Evolutionary conservation across 2,888 invertebrate species (phyloP), one percentile per base, ranked within the genome.

Genomic region (Parnassius orleans): DNA sequence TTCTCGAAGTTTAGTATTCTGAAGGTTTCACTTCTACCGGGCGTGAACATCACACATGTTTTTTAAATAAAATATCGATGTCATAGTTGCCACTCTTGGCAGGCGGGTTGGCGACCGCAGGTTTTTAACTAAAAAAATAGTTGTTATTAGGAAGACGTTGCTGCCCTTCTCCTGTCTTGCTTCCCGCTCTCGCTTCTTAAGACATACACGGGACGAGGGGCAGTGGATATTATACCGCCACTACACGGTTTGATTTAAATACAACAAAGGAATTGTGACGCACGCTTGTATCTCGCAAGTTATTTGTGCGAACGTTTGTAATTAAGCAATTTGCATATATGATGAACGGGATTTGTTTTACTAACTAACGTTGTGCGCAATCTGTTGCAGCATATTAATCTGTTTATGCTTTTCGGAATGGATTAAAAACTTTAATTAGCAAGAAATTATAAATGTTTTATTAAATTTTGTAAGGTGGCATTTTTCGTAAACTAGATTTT

Each of bases 311-410:
- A 56, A 61, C 56, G 41, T 52, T 52, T 56, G 55, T 52, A 19
- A 61, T 61, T 61, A 56, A 61, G 46, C 61, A 52, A 52, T 61
- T 61, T 61, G 43, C 61, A 61, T 61, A 61, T 61, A 57, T 48
- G 57, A 61, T 61, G 57, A 61, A 57, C 47, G 57, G 42, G 52
- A 61, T 61, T 61, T 61, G 57, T 61, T 53, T 53, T 61, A 19
- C 61, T 60, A 60, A 60, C 60, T 56, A 61, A 56, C 52, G 50
- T 46, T 47, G 46, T 12, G 52, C 61, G 46, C 61, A 56, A 52
- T 51, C 56, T 46, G 56, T 46, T 51, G 61, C 41, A 46, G 52
- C 56, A 55, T 55, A 42, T 48, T 24, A 48, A 9, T 11, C 15
- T 11, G 15, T 48, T 58, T 44, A 33, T 15, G 24, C 14, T 42